Percentiles rank a stretch among this genome's conserved stretches.
Evolutionary conservation across 2,888 invertebrate species (phyloP).

Genomic region (Petrolisthes cinctipes): DNA sequence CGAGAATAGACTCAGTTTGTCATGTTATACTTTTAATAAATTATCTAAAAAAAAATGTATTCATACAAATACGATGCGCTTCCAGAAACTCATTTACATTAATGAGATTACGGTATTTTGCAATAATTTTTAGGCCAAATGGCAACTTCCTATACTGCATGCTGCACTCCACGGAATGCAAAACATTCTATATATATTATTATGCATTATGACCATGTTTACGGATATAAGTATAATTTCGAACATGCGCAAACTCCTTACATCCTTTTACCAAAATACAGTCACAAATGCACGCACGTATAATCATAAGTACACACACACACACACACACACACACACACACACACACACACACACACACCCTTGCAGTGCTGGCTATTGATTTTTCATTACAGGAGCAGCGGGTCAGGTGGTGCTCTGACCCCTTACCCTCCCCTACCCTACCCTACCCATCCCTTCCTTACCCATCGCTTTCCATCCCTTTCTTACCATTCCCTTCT

Average conservation of each 20-base stretch:
- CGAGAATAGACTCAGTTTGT: too few relatives aligned
- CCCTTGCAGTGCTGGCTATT: neutral
- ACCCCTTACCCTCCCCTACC: too few relatives aligned
- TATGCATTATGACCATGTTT: too few relatives aligned
- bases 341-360: constrained; percentile 1
- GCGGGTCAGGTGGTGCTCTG: neutral
- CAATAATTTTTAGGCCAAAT: too few relatives aligned
- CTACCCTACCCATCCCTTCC: neutral
- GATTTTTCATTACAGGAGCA: neutral
- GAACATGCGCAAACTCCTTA: neutral
- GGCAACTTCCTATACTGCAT: too few relatives aligned
- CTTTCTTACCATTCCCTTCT: neutral
- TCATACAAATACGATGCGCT: too few relatives aligned
- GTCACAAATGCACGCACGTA: neutral
- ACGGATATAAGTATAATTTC: neutral
- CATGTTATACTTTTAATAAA: too few relatives aligned
- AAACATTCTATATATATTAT: too few relatives aligned
- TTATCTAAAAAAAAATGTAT: too few relatives aligned
- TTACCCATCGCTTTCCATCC: neutral
- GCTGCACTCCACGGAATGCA: too few relatives aligned
- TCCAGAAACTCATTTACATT: too few relatives aligned
- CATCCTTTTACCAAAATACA: neutral
- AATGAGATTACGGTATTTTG: too few relatives aligned
- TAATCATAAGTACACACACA: neutral
- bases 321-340: constrained; percentile 2